Evolutionary conservation across 2,797 vertebrate genomes (phyloP).

Genomic region (Notoglanidium macrostoma): DNA sequence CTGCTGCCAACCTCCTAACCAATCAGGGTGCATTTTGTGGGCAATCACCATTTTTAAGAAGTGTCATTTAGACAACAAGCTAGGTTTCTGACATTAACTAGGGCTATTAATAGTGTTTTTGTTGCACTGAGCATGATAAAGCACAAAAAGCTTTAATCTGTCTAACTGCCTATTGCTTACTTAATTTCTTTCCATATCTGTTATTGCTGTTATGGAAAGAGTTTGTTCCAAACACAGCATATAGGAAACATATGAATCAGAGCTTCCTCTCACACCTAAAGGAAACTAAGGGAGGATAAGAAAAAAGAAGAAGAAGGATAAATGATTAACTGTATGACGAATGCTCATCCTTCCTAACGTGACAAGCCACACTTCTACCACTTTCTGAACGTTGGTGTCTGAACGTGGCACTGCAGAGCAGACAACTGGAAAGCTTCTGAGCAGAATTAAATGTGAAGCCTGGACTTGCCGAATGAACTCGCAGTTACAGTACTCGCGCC

Average conservation of each 20-base stretch:
- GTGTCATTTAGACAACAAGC: neutral
- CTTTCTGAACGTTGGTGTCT: neutral
- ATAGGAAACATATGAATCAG: conserved; percentile 24
- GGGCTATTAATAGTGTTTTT: too few relatives aligned
- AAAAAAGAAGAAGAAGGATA: conserved; percentile 5
- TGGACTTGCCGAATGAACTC: neutral
- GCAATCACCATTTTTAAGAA: neutral
- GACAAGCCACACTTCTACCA: neutral
- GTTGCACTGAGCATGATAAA: neutral
- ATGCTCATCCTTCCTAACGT: neutral
- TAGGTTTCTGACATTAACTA: too few relatives aligned
- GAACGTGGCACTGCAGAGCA: neutral
- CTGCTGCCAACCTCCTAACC: neutral
- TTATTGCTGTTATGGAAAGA: neutral
- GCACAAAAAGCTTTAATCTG: neutral
- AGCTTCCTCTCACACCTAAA: neutral
- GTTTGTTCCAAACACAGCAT: neutral
- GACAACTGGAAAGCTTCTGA: neutral
- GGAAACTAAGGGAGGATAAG: neutral
- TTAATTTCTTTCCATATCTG: neutral
- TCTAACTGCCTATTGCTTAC: neutral
- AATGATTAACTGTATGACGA: conserved; percentile 17
- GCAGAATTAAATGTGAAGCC: neutral
- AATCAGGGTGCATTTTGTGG: neutral
- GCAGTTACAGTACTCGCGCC: neutral